These are phyloP conservation scores for Brachionichthys hirsutus DNA, from an alignment of 2,113 vertebrate genomes.

Conservation along the genomic window DNA sequence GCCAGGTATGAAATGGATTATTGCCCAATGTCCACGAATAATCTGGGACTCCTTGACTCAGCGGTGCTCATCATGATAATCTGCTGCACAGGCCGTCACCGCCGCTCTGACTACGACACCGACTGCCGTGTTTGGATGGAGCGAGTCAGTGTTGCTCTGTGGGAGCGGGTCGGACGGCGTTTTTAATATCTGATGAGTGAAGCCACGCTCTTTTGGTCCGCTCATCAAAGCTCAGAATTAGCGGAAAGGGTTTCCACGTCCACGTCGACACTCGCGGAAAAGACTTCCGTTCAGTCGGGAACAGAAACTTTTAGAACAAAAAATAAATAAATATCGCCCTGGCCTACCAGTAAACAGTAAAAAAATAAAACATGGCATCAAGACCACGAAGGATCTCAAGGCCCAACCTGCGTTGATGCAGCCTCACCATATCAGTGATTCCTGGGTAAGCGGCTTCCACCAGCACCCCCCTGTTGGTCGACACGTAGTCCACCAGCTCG, in stretches of 20 bases:
- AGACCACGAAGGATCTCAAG: neutral
- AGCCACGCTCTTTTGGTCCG: no score
- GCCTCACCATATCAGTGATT: slow-evolving; percentile 95
- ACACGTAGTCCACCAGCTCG: slow-evolving; percentile 96
- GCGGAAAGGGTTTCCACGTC: no score
- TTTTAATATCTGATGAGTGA: no score
- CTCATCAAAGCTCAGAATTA: no score
- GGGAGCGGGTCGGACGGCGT: no score
- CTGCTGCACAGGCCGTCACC: slow-evolving; percentile 48
- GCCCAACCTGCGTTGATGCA: rapidly evolving
- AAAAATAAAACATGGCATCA: no score
- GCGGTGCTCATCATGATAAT: slow-evolving; percentile 44
- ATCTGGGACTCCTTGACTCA: slow-evolving; percentile 48
- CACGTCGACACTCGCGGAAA: no score
- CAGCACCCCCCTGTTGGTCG: slow-evolving; percentile 94
- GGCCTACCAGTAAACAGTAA: no score
- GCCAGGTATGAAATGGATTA: neutral
- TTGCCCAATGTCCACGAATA: no score
- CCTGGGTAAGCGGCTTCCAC: slow-evolving; percentile 93
- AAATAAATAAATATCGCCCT: no score
- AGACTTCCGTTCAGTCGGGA: no score
- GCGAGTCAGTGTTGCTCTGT: slow-evolving; percentile 48
- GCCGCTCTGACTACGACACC: slow-evolving; percentile 18
- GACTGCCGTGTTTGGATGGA: slow-evolving; percentile 40
- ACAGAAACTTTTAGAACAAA: no score